Percentiles rank a stretch among this genome's conserved stretches.
Evolutionary conservation across 2,113 vertebrate species (phyloP).

Genomic region (Microcebus jonahi): DNA sequence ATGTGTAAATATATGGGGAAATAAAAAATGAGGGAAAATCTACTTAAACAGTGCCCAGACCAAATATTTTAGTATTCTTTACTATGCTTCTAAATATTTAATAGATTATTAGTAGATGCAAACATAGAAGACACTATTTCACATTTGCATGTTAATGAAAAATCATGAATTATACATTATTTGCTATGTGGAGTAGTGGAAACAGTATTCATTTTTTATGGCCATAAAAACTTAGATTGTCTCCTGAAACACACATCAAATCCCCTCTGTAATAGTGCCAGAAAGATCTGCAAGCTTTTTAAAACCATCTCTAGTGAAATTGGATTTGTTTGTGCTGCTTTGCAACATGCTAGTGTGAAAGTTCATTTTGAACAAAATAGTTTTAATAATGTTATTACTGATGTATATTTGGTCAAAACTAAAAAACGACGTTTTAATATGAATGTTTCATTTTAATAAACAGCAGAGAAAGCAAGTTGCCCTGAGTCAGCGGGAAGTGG

Average conservation of each 20-base stretch:
- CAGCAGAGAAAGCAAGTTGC: slow-evolving; percentile 87
- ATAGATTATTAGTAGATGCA: slow-evolving; percentile 87
- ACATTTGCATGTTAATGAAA: slow-evolving; percentile 88
- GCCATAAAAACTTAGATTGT: slow-evolving; percentile 81
- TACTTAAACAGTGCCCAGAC: slow-evolving; percentile 74
- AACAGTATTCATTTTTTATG: slow-evolving; percentile 83
- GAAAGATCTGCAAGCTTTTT: slow-evolving; percentile 78
- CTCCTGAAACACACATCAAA: slow-evolving; percentile 81
- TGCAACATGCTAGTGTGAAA: slow-evolving; percentile 79
- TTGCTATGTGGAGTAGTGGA: slow-evolving; percentile 82
- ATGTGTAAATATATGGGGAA: slow-evolving; percentile 71
- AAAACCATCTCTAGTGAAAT: slow-evolving; percentile 78
- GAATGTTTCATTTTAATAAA: slow-evolving; percentile 88
- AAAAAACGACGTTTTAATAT: slow-evolving; percentile 84
- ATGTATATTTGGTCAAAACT: slow-evolving; percentile 85
- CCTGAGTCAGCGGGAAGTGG: slow-evolving; percentile 90
- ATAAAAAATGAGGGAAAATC: slow-evolving; percentile 65
- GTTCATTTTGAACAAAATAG: slow-evolving; percentile 84
- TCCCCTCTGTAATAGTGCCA: slow-evolving; percentile 77
- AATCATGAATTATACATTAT: slow-evolving; percentile 87
- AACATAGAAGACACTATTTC: slow-evolving; percentile 84
- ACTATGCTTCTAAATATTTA: slow-evolving; percentile 84
- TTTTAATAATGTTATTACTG: slow-evolving; percentile 86
- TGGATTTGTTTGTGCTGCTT: slow-evolving; percentile 81
- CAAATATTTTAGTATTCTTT: slow-evolving; percentile 84